These are phyloP conservation scores for Papilio aristodemus DNA, from an alignment of 1,140 invertebrate genomes.

Conservation along the genomic window DNA sequence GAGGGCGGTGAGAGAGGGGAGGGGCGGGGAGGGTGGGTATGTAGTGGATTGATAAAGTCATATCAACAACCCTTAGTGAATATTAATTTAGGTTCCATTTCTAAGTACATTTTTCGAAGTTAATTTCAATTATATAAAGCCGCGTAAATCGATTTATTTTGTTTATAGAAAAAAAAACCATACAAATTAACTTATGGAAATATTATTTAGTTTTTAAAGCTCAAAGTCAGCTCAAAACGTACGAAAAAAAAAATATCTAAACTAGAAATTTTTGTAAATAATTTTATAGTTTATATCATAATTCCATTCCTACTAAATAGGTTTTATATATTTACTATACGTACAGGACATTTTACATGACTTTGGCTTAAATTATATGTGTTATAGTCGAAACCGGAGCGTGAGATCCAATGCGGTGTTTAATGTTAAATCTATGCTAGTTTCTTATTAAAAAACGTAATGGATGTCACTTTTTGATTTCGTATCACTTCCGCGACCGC, in stretches of 20 bases:
- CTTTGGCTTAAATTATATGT: conserved; percentile 16
- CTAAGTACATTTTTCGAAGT: conserved; percentile 41
- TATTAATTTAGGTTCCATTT: conserved; percentile 32
- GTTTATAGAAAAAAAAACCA: conserved; percentile 33
- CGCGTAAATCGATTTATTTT: conserved; percentile 21
- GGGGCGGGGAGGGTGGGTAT: too few species aligned
- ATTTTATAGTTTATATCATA: conserved; percentile 54
- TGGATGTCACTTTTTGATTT: too few species aligned
- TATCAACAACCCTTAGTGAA: conserved; percentile 33
- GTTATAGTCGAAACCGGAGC: too few species aligned
- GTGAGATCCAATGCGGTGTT: too few species aligned
- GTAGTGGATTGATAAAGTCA: conserved; percentile 29
- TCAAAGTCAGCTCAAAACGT: conserved; percentile 75
- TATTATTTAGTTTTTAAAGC: conserved; percentile 70
- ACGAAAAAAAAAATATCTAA: conserved; percentile 46
- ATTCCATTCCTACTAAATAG: conserved; percentile 71
- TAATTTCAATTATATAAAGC: conserved; percentile 21
- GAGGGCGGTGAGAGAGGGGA: too few species aligned
- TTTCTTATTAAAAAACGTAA: too few species aligned
- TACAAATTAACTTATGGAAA: conserved; percentile 35
- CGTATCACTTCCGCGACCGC: too few species aligned
- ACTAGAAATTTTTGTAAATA: conserved; percentile 64
- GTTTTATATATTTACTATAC: conserved; percentile 57
- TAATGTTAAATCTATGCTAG: too few species aligned
- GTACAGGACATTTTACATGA: conserved; percentile 49